A percentile compares a stretch with the other conserved stretches of the same genome.
These are phyloP conservation scores for Poeciliopsis gracilis DNA, from an alignment of 2,797 vertebrate species.

Conservation along the genomic window DNA sequence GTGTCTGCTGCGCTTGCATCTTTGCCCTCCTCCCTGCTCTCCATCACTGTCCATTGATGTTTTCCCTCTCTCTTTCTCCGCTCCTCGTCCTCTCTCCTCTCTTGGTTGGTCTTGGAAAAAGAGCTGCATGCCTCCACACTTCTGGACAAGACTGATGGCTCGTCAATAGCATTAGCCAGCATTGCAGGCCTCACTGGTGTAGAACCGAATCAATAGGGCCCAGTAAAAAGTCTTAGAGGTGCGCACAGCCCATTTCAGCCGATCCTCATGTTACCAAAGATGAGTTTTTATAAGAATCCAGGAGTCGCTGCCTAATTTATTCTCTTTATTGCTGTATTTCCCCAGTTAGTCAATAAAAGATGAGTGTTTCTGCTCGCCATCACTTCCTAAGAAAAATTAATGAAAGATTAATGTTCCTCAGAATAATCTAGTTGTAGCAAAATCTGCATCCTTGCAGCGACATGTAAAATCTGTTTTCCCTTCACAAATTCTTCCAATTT, in stretches of 20 bases:
- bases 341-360: constrained; percentile 78
- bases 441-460: constrained; percentile 18
- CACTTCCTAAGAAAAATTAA: constrained; percentile 17
- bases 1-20: constrained; percentile 88
- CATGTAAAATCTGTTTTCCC: constrained; percentile 29
- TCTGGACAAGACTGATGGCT: constrained; percentile 95
- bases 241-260: constrained; percentile 87
- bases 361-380: constrained; percentile 39
- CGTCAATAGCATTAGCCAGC: constrained; percentile 99
- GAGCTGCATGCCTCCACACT: constrained; percentile 92
- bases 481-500: constrained; percentile 50
- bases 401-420: constrained; percentile 24
- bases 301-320: constrained; percentile 77
- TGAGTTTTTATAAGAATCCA: constrained; percentile 90
- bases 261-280: constrained; percentile 89
- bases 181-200: constrained; percentile 90
- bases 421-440: constrained; percentile 31
- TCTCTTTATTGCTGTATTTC: constrained; percentile 66
- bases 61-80: constrained; percentile 75
- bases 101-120: constrained; percentile 81
- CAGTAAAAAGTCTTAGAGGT: constrained; percentile 93
- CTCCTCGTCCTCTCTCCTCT: constrained; percentile 83
- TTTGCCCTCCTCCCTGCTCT: constrained; percentile 82
- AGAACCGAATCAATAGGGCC: constrained; percentile 94
- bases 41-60: constrained; percentile 93